Evolutionary conservation across 2,797 vertebrate genomes (phyloP).

Genomic region (Eulemur rubriventer): DNA sequence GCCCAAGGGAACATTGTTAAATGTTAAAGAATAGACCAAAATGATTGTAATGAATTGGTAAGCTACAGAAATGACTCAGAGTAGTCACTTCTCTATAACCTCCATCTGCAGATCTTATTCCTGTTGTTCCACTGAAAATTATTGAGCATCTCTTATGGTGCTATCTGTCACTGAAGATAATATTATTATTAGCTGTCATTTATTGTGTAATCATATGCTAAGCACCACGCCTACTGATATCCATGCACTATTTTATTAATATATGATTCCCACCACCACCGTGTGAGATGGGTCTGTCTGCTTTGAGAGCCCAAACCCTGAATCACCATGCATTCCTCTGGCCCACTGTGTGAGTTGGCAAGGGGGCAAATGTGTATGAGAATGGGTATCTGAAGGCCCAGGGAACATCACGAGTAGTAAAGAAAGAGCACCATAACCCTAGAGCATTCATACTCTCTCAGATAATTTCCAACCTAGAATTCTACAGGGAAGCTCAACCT

Average conservation of each 20-base stretch:
- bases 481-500: not conserved
- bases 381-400: not conserved
- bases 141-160: not conserved
- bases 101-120: not conserved
- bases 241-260: not conserved
- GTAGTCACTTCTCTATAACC: not conserved
- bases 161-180: not conserved
- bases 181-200: not conserved
- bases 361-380: not conserved
- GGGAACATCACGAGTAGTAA: not conserved
- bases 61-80: not conserved
- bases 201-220: not conserved
- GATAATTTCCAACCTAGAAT: not conserved
- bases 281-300: not conserved
- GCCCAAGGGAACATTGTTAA: not conserved
- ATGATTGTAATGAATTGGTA: not conserved
- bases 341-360: not conserved
- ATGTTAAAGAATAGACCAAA: not conserved
- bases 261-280: not conserved
- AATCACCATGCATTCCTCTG: not conserved
- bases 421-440: not conserved
- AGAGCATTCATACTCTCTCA: not conserved
- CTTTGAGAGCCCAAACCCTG: not conserved
- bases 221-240: not conserved
- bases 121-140: not conserved